Conservation (phyloP, 2,113 vertebrate species). For the Tamias sibiricus region DNA sequence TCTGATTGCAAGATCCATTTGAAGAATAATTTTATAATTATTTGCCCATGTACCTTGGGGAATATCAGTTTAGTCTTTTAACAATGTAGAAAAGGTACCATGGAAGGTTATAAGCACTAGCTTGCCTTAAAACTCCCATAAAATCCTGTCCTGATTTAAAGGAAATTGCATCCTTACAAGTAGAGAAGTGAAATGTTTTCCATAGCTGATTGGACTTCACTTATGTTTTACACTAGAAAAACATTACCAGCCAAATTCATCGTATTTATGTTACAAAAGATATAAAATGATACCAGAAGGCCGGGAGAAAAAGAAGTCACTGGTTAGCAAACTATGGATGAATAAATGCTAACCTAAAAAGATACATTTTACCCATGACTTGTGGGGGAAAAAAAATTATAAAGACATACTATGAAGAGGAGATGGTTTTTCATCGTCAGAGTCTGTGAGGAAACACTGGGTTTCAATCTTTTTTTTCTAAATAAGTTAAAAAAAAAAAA, state of each 20-base stretch:
- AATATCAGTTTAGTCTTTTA: constrained; percentile 5
- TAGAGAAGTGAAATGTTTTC: background rate
- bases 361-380: background rate
- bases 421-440: background rate
- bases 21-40: constrained; percentile 36
- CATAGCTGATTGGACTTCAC: background rate
- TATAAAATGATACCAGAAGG: background rate
- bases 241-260: background rate
- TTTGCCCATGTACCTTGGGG: background rate
- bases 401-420: background rate
- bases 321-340: background rate
- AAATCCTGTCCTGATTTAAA: background rate
- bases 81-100: background rate
- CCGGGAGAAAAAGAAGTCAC: background rate
- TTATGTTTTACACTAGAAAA: background rate
- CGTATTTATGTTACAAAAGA: background rate
- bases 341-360: background rate
- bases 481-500: background rate
- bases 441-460: background rate
- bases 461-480: background rate
- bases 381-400: background rate
- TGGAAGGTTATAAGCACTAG: background rate
- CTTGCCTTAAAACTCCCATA: background rate
- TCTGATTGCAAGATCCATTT: background rate
- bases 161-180: background rate